Evolutionary conservation across 2,888 invertebrate genomes (phyloP).

Genomic region (Cryptosula pallasiana): DNA sequence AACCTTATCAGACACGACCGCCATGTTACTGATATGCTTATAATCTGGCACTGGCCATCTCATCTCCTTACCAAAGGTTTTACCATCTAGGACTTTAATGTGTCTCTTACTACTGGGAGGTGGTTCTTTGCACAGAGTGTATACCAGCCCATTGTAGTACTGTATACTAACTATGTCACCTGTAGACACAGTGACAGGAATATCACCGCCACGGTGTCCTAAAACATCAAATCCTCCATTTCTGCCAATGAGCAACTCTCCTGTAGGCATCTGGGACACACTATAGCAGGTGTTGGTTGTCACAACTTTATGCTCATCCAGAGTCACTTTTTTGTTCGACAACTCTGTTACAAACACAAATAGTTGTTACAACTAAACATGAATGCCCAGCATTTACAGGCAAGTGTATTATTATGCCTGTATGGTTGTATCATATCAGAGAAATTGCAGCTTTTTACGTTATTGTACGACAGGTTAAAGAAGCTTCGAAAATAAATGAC

Average conservation of each 20-base stretch:
- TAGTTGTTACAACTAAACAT: too few species aligned
- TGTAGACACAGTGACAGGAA: neutral
- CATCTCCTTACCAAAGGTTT: neutral
- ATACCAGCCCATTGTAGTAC: neutral
- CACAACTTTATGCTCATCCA: too few species aligned
- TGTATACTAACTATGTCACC: neutral
- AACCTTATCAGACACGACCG: neutral
- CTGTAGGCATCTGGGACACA: too few species aligned
- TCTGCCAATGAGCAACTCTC: neutral
- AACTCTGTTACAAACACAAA: too few species aligned
- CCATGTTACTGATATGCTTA: neutral
- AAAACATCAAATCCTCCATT: neutral
- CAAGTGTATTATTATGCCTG: too few species aligned
- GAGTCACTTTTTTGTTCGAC: too few species aligned
- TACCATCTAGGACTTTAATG: neutral
- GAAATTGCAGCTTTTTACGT: too few species aligned
- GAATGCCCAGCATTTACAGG: too few species aligned
- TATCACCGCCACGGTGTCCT: neutral
- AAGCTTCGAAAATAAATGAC: too few species aligned
- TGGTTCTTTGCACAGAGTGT: neutral
- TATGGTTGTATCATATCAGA: too few species aligned
- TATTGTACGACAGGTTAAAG: too few species aligned
- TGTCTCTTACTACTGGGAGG: neutral
- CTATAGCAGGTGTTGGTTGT: too few species aligned
- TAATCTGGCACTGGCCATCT: constrained; percentile 4